Evolutionary conservation across 92 coral and sea anemone genomes (phyloP), one percentile per base, ranked within the genome.

Genomic region (Porites evermanni): DNA sequence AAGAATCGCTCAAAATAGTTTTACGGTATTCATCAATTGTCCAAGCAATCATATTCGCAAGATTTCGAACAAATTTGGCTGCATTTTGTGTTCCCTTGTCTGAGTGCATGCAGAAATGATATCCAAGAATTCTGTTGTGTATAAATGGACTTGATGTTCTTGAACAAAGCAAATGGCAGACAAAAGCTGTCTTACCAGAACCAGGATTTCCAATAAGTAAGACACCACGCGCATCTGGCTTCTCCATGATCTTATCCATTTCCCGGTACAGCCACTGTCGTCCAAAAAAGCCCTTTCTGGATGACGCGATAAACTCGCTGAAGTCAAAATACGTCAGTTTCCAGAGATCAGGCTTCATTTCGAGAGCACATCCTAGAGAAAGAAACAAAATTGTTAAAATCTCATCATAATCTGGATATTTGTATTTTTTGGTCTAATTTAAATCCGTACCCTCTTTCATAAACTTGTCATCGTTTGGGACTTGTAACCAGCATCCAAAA

Each of bases 61-160:
- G 52, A 58, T 93, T 95, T n/a, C 92, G 96, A 16, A 95, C 98
- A 89, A 95, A 95, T 70, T 56, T 68, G 19, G 92, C 98, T 6
- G 88, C 91, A 72, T 89, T 84, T 81, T 72, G 95, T 26, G 92
- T 95, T n/a, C 86, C 90, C 69, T 78, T 93, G 63, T 86, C 89
- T 8, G 94, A 91, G 67, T 89, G 81, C 26, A 86, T 90, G 61
- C 98, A 95, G 59, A 95, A 56, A 29, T 95, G 98, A 80, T 88
- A 95, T 6, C 92, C 98, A 66, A 93, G 84, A 18, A 95, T 84
- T 58, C 86, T 86, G 61, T 72, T 72, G 66, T 95, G 94, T n/a
- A 95, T 86, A 3, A 83, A 72, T 60, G 78, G 88, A 84, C 96
- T 95, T 58, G 98, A 91, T 2, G 75, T 71, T 53, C 88, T 82